Conservation (phyloP, 2,113 vertebrate species). For the Lagopus muta region DNA sequence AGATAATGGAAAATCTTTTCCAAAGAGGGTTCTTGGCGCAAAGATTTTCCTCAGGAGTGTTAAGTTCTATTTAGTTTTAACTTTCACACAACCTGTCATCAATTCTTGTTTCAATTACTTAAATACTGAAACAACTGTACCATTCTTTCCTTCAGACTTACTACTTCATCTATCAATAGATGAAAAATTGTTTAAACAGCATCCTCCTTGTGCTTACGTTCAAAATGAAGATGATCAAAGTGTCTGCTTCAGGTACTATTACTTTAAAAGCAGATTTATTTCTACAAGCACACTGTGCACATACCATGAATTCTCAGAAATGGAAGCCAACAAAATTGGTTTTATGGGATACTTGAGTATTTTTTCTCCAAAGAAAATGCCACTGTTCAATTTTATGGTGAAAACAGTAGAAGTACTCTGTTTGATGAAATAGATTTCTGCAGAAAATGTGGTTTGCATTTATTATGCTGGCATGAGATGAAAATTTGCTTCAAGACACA, state of each 20-base stretch:
- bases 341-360: not conserved
- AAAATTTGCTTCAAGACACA: not conserved
- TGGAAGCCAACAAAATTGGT: not conserved
- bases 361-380: not conserved
- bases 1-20: not conserved
- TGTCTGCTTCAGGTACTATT: not conserved
- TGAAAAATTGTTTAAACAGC: not conserved
- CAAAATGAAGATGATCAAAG: not conserved
- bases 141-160: not conserved
- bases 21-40: not conserved
- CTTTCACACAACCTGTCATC: not conserved
- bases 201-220: not conserved
- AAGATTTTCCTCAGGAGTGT: not conserved
- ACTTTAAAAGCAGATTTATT: not conserved
- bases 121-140: not conserved
- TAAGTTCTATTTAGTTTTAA: not conserved
- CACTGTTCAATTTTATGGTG: not conserved
- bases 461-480: not conserved
- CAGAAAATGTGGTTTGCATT: not conserved
- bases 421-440: not conserved
- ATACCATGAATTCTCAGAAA: not conserved
- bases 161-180: not conserved
- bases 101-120: not conserved
- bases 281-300: not conserved
- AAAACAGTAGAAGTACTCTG: not conserved